Conservation (phyloP, 2,113 vertebrate species). For the Ciconia stormi region DNA sequence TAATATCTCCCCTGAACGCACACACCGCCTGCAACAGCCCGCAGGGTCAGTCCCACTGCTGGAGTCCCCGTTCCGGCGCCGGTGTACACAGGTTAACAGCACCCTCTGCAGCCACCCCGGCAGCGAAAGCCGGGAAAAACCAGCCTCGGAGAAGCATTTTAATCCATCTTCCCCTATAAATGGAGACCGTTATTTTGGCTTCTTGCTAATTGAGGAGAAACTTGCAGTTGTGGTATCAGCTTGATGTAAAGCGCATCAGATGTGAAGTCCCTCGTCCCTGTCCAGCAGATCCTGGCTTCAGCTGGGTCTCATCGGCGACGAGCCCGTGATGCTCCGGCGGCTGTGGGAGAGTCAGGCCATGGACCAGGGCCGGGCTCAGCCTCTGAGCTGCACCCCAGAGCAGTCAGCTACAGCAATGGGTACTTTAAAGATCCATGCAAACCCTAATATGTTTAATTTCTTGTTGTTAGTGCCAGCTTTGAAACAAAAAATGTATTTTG, state of each 20-base stretch:
- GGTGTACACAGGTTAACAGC: not conserved
- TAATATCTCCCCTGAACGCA: rapidly evolving
- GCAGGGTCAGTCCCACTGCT: not conserved
- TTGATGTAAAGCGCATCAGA: not conserved
- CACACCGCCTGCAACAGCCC: not conserved
- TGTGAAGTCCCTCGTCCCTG: rapidly evolving
- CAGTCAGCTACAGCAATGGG: rapidly evolving
- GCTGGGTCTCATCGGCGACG: rapidly evolving
- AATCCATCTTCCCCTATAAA: rapidly evolving
- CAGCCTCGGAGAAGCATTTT: rapidly evolving
- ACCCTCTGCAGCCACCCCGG: constrained; percentile 35
- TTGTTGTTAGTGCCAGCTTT: not conserved
- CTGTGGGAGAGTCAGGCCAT: not conserved
- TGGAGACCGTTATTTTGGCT: rapidly evolving
- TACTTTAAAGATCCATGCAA: not conserved
- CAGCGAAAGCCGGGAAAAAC: rapidly evolving
- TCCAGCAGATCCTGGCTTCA: not conserved
- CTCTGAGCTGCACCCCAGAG: not conserved
- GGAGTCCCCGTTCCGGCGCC: rapidly evolving
- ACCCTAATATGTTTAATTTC: not conserved
- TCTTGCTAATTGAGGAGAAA: not conserved
- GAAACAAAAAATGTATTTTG: not conserved
- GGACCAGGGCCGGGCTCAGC: not conserved
- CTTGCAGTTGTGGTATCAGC: not conserved
- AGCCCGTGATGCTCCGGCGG: rapidly evolving